These are phyloP conservation scores for Platyrinchus mystaceus DNA, from an alignment of 2,797 vertebrate species.

Conservation along the genomic window DNA sequence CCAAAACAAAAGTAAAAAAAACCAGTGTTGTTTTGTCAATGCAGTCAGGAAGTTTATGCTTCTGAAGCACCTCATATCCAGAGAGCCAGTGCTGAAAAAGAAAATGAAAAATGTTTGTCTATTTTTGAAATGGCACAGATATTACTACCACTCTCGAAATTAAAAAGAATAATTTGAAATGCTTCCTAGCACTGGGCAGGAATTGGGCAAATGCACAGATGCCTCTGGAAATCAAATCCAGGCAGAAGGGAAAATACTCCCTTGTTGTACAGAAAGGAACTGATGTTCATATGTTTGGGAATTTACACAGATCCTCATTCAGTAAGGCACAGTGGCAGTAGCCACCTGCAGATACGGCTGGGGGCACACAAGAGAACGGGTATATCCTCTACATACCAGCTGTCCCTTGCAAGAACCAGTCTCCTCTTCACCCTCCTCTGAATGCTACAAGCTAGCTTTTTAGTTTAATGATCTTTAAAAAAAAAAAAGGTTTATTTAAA, in stretches of 20 bases:
- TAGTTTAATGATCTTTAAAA: constrained; percentile 32
- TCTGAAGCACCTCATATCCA: neutral
- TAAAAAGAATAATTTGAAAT: constrained; percentile 33
- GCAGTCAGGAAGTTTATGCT: neutral
- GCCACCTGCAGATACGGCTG: constrained; percentile 63
- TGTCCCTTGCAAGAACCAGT: constrained; percentile 45
- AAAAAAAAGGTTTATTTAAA: constrained; percentile 40
- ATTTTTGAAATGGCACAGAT: neutral
- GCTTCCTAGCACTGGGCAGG: constrained; percentile 38
- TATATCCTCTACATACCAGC: constrained; percentile 63
- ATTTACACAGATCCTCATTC: constrained; percentile 73
- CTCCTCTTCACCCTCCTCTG: constrained; percentile 25
- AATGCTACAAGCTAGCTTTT: constrained; percentile 59
- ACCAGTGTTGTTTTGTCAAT: neutral
- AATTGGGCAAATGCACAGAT: constrained; percentile 55
- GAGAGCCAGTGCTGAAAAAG: neutral
- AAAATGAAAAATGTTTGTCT: neutral
- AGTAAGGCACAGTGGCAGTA: constrained; percentile 29
- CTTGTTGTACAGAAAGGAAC: constrained; percentile 57
- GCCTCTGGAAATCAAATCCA: constrained; percentile 29
- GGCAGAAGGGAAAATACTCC: constrained; percentile 49
- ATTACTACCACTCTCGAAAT: neutral
- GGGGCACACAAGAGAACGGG: constrained; percentile 54
- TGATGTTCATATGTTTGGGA: constrained; percentile 61
- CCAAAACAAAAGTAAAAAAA: neutral